These are phyloP conservation scores for Chloroclystis v-ata DNA, from an alignment of 2,888 invertebrate species.

Conservation along the genomic window DNA sequence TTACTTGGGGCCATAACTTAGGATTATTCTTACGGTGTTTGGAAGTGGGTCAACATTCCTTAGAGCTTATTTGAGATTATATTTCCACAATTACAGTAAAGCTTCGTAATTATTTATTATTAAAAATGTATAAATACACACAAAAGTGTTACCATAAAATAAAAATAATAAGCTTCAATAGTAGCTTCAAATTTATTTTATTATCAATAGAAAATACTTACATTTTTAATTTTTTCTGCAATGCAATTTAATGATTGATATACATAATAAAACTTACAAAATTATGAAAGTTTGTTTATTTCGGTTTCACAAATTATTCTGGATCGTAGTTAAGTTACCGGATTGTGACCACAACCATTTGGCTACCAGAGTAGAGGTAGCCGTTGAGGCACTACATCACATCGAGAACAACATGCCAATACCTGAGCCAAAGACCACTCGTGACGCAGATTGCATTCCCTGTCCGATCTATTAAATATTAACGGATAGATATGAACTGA, in stretches of 20 bases:
- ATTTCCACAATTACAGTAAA: background rate
- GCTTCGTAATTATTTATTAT: background rate
- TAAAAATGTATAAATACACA: no score
- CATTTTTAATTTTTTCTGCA: no score
- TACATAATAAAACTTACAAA: no score
- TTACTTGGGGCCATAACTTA: slow-evolving; percentile 12
- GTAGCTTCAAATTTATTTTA: no score
- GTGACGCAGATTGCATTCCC: background rate
- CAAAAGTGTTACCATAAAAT: no score
- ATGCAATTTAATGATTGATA: no score
- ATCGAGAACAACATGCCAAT: slow-evolving; percentile 22
- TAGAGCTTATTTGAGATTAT: slow-evolving; percentile 1
- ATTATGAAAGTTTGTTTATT: no score
- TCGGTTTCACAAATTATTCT: no score
- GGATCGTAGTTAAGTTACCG: no score
- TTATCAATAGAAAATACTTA: no score
- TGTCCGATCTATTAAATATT: background rate
- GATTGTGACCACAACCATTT: background rate
- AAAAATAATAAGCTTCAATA: no score
- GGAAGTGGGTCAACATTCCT: slow-evolving; percentile 5
- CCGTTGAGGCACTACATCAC: slow-evolving; percentile 18
- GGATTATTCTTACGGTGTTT: slow-evolving; percentile 16
- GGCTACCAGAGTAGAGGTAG: background rate
- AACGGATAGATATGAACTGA: no score
- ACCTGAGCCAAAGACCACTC: slow-evolving; percentile 7